These are phyloP conservation scores for Brachyrhaphis roseni DNA, from an alignment of 2,797 vertebrate genomes.

Conservation along the genomic window DNA sequence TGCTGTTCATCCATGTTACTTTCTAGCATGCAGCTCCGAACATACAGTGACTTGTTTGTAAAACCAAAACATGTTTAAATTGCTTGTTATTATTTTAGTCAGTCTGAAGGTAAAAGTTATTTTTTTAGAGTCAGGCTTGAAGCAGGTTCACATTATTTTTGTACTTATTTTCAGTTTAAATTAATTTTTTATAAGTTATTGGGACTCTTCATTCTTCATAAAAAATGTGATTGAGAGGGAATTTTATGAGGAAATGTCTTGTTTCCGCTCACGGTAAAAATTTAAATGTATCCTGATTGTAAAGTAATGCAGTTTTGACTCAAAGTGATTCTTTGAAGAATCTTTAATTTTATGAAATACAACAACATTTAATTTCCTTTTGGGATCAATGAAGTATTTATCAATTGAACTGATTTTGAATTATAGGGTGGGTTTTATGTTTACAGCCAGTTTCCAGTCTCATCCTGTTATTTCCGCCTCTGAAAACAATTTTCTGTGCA, in stretches of 20 bases:
- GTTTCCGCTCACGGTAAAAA: too few relatives aligned
- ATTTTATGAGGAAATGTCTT: too few relatives aligned
- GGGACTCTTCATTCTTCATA: too few relatives aligned
- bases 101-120: too few relatives aligned
- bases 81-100: neutral
- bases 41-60: neutral
- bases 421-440: neutral
- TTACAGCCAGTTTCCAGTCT: neutral
- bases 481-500: neutral
- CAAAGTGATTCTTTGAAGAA: neutral
- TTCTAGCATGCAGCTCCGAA: neutral
- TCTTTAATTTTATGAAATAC: too few relatives aligned
- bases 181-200: too few relatives aligned
- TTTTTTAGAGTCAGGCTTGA: neutral
- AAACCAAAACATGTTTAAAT: neutral
- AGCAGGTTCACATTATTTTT: neutral
- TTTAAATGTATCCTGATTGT: neutral
- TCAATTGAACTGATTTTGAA: too few relatives aligned
- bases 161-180: neutral
- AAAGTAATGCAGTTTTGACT: neutral
- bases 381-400: too few relatives aligned
- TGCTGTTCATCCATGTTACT: neutral
- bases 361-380: too few relatives aligned
- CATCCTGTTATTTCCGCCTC: neutral
- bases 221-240: too few relatives aligned